Conservation (phyloP, 2,888 invertebrate species). For the Resseliella maxima region DNA sequence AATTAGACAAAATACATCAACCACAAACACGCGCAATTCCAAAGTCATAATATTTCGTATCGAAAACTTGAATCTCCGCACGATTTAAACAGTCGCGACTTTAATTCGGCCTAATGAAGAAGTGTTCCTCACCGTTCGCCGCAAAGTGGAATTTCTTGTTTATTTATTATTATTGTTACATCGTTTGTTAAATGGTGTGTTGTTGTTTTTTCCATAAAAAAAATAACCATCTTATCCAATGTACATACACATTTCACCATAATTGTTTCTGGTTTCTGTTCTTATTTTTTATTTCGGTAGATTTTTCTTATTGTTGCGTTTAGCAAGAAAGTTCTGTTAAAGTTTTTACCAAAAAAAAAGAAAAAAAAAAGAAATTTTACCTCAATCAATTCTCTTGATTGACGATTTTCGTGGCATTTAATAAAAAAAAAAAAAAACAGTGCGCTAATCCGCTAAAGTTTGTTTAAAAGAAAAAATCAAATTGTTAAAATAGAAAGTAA, state of each 20-base stretch:
- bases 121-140: constrained; percentile 49
- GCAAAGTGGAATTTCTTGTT: constrained; percentile 40
- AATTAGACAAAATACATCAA: too few relatives aligned
- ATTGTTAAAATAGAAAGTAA: neutral
- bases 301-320: neutral
- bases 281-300: neutral
- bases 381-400: neutral
- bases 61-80: constrained; percentile 56
- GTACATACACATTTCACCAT: neutral
- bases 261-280: constrained; percentile 26
- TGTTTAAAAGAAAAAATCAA: neutral
- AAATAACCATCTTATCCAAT: too few relatives aligned
- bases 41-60: constrained; percentile 50
- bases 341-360: too few relatives aligned
- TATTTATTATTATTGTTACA: constrained; percentile 53
- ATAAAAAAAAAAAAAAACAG: too few relatives aligned
- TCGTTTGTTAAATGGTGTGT: neutral
- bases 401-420: neutral
- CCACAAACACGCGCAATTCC: neutral
- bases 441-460: neutral
- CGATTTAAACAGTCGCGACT: constrained; percentile 56
- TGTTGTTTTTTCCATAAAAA: constrained; percentile 34
- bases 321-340: neutral
- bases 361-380: too few relatives aligned
- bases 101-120: constrained; percentile 56